phyloP scores from a whole-genome alignment of 2,888 invertebrate genomes.

The Anarsia innoxiella region DNA sequence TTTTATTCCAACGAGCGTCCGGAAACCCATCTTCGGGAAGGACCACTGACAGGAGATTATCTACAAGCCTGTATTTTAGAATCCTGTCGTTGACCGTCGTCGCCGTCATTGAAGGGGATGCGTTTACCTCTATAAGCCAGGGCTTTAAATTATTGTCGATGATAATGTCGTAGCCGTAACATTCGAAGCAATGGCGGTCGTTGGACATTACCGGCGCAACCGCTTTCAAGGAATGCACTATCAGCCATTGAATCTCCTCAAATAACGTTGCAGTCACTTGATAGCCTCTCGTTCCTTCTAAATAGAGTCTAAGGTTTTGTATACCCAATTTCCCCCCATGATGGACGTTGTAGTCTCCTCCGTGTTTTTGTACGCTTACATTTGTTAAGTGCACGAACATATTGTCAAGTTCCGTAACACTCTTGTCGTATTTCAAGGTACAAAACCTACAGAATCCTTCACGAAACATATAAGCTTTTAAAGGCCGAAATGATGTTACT shows the following conservation, averaged over 20 bases:
- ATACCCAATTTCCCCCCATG: slow-evolving; percentile 98
- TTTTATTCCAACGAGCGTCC: slow-evolving; percentile 92
- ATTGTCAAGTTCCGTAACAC: slow-evolving; percentile 91
- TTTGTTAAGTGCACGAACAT: slow-evolving; percentile 98
- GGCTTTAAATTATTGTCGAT: slow-evolving; percentile 96
- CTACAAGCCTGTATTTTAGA: slow-evolving; percentile 94
- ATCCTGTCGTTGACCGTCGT: slow-evolving; percentile 96
- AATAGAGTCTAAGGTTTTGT: slow-evolving; percentile 90
- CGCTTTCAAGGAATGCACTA: slow-evolving; percentile 94
- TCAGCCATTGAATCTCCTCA: slow-evolving; percentile 91
- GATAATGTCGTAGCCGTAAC: slow-evolving; percentile 97
- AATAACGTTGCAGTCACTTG: slow-evolving; percentile 93
- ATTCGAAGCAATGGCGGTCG: slow-evolving; percentile 94
- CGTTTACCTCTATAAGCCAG: slow-evolving; percentile 96
- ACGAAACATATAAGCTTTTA: slow-evolving; percentile 94
- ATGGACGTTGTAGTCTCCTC: slow-evolving; percentile 94
- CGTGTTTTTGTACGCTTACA: slow-evolving; percentile 97
- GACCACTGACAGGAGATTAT: slow-evolving; percentile 93
- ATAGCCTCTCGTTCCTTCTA: slow-evolving; percentile 94
- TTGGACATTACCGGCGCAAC: slow-evolving; percentile 96
- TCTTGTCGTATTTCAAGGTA: slow-evolving; percentile 95
- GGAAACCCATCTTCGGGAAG: slow-evolving; percentile 92
- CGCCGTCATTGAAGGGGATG: slow-evolving; percentile 95
- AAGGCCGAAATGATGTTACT: slow-evolving; percentile 93
- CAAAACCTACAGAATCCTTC: slow-evolving; percentile 97